phyloP scores from a whole-genome alignment of 2,113 vertebrate genomes.

The Craseonycteris thonglongyai region DNA sequence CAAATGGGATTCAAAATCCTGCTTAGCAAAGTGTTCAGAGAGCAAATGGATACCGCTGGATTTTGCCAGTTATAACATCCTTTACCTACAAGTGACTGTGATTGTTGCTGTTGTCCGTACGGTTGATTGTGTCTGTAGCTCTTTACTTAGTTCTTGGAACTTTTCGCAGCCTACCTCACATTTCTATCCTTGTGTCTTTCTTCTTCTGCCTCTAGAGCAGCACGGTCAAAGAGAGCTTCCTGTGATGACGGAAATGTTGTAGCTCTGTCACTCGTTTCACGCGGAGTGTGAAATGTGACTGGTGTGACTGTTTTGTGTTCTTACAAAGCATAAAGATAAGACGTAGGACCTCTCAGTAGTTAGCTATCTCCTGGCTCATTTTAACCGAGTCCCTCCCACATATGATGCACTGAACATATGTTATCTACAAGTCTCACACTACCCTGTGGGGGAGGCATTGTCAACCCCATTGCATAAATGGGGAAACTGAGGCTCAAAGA shows the following conservation, averaged over 20 bases:
- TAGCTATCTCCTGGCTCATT: background rate
- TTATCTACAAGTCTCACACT: background rate
- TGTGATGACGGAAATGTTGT: too few relatives aligned
- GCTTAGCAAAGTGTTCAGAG: background rate
- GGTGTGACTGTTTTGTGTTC: background rate
- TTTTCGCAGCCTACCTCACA: background rate
- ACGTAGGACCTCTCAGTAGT: background rate
- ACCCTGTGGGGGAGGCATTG: background rate
- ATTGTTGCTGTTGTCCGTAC: rapidly evolving
- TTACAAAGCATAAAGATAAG: background rate
- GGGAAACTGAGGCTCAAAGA: background rate
- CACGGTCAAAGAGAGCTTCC: rapidly evolving
- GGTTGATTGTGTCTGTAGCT: background rate
- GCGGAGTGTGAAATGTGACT: background rate
- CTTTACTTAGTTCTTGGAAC: rapidly evolving
- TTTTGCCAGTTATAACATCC: background rate
- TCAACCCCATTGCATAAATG: background rate
- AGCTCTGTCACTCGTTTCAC: background rate
- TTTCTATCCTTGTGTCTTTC: rapidly evolving
- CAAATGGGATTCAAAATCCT: background rate
- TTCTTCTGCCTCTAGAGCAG: background rate
- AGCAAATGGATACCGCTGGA: background rate
- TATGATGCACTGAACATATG: background rate
- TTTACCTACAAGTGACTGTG: background rate
- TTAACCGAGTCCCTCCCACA: background rate